Evolutionary conservation across 2,888 invertebrate genomes (phyloP), one percentile per base, ranked within the genome.

Genomic region (Drosophila neutralis): DNA sequence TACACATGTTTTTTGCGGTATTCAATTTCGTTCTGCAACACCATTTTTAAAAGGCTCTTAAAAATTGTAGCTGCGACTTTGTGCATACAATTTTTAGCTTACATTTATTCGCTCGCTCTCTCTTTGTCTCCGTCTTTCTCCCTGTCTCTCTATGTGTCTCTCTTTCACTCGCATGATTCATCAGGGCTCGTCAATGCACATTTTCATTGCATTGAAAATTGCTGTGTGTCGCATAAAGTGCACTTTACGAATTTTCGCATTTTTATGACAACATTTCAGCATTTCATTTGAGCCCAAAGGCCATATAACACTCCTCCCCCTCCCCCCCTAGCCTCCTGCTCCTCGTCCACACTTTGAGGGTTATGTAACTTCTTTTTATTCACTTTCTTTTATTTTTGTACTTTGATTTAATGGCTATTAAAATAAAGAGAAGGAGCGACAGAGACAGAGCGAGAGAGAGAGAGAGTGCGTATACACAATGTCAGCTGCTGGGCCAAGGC

Each of bases 181-280:
- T 64, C n/a, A n/a, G 18, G 35, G 8, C 31, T 74, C 69, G 33
- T 76, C 61, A 76, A 67, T 79, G 60, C 31, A 66, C 24, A 15
- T 3, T 60, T 67, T 67, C 51, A 53, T 57, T 70, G 53, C 51
- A 63, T 76, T 76, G 61, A 59, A 65, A 64, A 53, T 60, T 62
- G 31, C 42, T 70, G 49, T 57, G 31, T 59, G 51, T 29, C 49
- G 62, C 69, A 61, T 78, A 78, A 81, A 81, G 69, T 78, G 89
- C 87, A 90, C 89, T 90, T 90, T 84, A 75, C 90, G 82, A 90
- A 90, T 88, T 90, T 82, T 76, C 87, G 84, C 89, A 76, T 76
- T 90, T 87, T 87, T 90, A 90, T 89, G 89, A 75, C 72, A 83
- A 65, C 79, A 86, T 88, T 87, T 76, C 69, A 68, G 82, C 78